Conservation (phyloP, 2,888 invertebrate species). For the Caenorhabditis sp. region DNA sequence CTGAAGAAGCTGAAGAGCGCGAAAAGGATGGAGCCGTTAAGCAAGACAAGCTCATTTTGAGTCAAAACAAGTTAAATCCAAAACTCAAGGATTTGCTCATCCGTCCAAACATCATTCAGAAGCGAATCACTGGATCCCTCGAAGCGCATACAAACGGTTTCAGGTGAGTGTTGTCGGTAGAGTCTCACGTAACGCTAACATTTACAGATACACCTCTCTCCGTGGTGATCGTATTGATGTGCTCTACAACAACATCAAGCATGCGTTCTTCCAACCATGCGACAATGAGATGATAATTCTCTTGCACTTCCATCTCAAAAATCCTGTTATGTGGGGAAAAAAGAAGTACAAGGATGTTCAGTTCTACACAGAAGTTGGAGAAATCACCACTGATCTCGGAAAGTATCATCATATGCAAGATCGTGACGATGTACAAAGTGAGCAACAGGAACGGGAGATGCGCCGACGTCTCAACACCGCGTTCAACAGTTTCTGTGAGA, state of each 20-base stretch:
- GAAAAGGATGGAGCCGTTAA: constrained; percentile 98
- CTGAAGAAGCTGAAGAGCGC: constrained; percentile 97
- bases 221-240: constrained; percentile 99
- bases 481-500: constrained; percentile 98
- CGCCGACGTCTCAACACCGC: constrained; percentile 97
- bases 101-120: constrained; percentile 97
- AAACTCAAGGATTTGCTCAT: constrained; percentile 89
- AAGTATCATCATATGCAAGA: constrained; percentile 99
- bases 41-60: constrained; percentile 95
- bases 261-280: constrained; percentile 94
- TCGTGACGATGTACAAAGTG: constrained; percentile 97
- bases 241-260: constrained; percentile 98
- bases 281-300: constrained; percentile 99
- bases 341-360: constrained; percentile 92
- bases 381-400: constrained; percentile 98
- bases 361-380: constrained; percentile 99
- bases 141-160: constrained; percentile 91
- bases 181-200: neutral
- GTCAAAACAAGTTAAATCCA: constrained; percentile 92
- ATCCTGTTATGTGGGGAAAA: constrained; percentile 99
- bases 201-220: constrained; percentile 93
- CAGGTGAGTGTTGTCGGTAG: constrained; percentile 84
- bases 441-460: constrained; percentile 96
- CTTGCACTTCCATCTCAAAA: constrained; percentile 97
- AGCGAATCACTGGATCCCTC: constrained; percentile 87